phyloP scores from a whole-genome alignment of 2,888 invertebrate species.

The Octodonta nipae region DNA sequence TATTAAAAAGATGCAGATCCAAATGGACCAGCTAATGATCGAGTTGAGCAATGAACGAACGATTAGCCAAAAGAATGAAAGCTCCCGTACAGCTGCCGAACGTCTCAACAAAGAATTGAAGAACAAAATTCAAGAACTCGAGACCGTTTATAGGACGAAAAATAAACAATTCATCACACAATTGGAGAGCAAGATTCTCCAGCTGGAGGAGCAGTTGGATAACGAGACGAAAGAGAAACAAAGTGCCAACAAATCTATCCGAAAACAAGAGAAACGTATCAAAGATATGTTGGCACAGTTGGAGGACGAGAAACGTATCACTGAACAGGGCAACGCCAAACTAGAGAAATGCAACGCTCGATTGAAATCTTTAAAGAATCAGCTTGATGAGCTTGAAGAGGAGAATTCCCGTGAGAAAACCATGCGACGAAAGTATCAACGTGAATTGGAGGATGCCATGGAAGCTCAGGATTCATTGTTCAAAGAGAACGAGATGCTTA shows the following conservation, averaged over 20 bases:
- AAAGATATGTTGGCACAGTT: constrained; percentile 85
- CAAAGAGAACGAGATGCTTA: constrained; percentile 74
- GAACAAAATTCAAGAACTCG: constrained; percentile 86
- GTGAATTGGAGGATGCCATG: constrained; percentile 91
- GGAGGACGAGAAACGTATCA: constrained; percentile 91
- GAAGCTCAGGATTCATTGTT: constrained; percentile 83
- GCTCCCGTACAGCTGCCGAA: constrained; percentile 74
- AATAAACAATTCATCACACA: constrained; percentile 88
- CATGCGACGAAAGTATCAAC: constrained; percentile 87
- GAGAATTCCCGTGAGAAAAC: constrained; percentile 90
- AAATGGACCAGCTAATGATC: constrained; percentile 72
- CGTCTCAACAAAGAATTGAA: constrained; percentile 89
- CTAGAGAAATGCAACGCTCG: constrained; percentile 79
- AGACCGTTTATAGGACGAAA: constrained; percentile 84
- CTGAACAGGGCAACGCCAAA: constrained; percentile 97
- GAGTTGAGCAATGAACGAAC: constrained; percentile 81
- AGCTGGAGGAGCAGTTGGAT: constrained; percentile 91
- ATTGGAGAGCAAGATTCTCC: constrained; percentile 84
- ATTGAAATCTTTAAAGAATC: constrained; percentile 82
- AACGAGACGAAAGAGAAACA: constrained; percentile 79
- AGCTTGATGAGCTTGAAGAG: constrained; percentile 93
- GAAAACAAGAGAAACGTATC: constrained; percentile 89
- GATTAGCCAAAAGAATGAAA: constrained; percentile 83
- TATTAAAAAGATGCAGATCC: constrained; percentile 70
- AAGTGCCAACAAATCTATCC: constrained; percentile 75